A percentile compares a stretch with the other conserved stretches of the same genome.
Conservation (phyloP, 64 coral and sea anemone genomes). For the Montipora efflorescens region DNA sequence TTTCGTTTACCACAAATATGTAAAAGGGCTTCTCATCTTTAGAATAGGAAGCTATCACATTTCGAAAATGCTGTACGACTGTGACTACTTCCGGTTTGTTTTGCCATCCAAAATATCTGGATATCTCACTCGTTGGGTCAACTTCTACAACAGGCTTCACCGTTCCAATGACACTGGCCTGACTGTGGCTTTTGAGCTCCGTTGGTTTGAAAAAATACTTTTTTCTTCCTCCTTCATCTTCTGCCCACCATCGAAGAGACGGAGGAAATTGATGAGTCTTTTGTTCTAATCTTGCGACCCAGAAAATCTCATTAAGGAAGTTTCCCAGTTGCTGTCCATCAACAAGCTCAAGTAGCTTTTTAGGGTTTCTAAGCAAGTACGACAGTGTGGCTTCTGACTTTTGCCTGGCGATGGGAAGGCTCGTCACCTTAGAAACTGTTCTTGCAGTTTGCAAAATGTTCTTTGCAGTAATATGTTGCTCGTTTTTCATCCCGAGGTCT, state of each 20-base stretch:
- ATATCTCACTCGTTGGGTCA: background rate
- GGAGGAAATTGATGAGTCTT: conserved; percentile 50
- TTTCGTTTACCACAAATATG: conserved; percentile 45
- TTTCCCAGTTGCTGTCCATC: background rate
- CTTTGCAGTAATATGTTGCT: conserved; percentile 14
- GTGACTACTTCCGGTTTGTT: conserved; percentile 31
- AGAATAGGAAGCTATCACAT: conserved; percentile 46
- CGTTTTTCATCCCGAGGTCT: conserved; percentile 53
- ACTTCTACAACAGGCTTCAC: conserved; percentile 39
- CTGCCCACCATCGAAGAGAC: conserved; percentile 31
- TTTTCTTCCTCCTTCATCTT: background rate
- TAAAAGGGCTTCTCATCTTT: background rate
- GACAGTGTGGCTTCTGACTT: conserved; percentile 64
- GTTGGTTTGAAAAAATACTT: conserved; percentile 1
- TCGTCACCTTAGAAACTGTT: conserved; percentile 13
- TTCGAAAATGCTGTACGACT: conserved; percentile 57
- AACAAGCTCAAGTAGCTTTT: background rate
- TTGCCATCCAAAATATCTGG: conserved; percentile 66
- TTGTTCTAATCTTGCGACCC: conserved; percentile 43
- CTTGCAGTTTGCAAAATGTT: conserved; percentile 53
- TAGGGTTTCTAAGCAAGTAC: conserved; percentile 15
- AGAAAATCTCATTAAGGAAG: conserved; percentile 14
- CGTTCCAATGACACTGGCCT: conserved; percentile 64
- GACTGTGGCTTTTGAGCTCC: conserved; percentile 32
- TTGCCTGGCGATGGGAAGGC: conserved; percentile 1